phyloP scores from a whole-genome alignment of 37 sponge, comb jelly and placozoan genomes.

The Axinella damicornis region DNA sequence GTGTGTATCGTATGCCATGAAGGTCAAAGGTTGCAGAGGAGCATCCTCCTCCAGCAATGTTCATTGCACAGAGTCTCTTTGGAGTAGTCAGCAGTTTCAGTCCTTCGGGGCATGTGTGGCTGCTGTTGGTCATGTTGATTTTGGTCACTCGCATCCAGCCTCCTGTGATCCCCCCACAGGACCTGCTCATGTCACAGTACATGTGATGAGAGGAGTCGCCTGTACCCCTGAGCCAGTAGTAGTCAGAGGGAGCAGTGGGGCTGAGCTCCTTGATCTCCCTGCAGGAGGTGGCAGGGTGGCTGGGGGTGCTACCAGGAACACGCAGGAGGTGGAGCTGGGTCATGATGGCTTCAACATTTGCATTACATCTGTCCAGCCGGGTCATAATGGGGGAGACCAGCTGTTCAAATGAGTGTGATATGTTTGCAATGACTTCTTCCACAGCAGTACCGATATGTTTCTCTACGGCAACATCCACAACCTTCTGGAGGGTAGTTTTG shows the following conservation, averaged over 20 bases:
- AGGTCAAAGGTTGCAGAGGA: neutral
- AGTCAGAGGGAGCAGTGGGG: neutral
- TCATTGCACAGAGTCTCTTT: conserved; percentile 18
- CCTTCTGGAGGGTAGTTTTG: too few species aligned
- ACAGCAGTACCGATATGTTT: too few species aligned
- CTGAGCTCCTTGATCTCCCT: neutral
- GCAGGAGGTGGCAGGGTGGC: conserved; percentile 3
- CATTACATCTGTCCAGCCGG: too few species aligned
- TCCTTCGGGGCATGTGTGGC: neutral
- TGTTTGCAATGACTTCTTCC: too few species aligned
- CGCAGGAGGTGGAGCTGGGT: neutral
- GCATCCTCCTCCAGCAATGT: conserved; percentile 28
- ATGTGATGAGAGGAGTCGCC: neutral
- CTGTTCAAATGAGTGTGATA: neutral
- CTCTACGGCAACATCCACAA: too few species aligned
- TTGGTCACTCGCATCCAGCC: conserved; percentile 2
- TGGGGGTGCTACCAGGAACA: neutral
- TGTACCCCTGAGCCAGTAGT: neutral
- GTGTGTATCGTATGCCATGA: conserved; percentile 18
- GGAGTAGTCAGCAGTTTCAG: neutral
- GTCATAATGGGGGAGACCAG: neutral
- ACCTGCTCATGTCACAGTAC: conserved; percentile 7
- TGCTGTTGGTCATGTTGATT: conserved; percentile 1
- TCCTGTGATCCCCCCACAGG: conserved; percentile 11
- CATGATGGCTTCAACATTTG: neutral